A percentile compares a stretch with the other conserved stretches of the same genome.
Evolutionary conservation across 1,140 invertebrate genomes (phyloP).

Genomic region (Diorhabda elongata): DNA sequence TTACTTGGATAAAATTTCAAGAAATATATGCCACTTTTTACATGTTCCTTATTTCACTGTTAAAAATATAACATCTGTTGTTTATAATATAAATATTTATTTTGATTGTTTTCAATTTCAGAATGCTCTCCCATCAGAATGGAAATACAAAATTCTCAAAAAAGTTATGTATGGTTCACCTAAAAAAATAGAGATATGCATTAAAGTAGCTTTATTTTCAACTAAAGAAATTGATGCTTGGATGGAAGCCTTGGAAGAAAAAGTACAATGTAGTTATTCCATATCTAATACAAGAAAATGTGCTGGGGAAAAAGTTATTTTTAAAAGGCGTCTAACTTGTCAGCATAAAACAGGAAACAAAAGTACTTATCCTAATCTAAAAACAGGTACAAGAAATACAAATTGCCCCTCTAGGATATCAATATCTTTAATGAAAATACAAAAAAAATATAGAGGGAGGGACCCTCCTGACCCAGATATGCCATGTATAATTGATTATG

Average conservation of each 20-base stretch:
- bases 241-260: slow-evolving; percentile 1
- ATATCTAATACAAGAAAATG: neutral
- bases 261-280: neutral
- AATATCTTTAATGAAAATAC: neutral
- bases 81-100: no score
- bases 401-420: slow-evolving; percentile 14
- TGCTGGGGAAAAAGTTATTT: neutral
- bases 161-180: neutral
- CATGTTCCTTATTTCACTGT: no score
- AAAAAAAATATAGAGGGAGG: neutral
- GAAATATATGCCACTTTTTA: no score
- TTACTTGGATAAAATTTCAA: no score
- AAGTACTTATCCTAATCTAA: neutral
- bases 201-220: neutral
- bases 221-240: neutral
- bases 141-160: neutral
- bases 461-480: neutral
- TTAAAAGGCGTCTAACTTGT: neutral
- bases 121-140: neutral
- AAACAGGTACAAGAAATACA: slow-evolving; percentile 12
- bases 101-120: neutral
- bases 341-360: neutral
- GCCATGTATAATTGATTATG: slow-evolving; percentile 11
- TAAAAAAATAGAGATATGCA: neutral
- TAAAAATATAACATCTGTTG: no score